phyloP scores from a whole-genome alignment of 2,797 vertebrate genomes.

The Nasua narica region DNA sequence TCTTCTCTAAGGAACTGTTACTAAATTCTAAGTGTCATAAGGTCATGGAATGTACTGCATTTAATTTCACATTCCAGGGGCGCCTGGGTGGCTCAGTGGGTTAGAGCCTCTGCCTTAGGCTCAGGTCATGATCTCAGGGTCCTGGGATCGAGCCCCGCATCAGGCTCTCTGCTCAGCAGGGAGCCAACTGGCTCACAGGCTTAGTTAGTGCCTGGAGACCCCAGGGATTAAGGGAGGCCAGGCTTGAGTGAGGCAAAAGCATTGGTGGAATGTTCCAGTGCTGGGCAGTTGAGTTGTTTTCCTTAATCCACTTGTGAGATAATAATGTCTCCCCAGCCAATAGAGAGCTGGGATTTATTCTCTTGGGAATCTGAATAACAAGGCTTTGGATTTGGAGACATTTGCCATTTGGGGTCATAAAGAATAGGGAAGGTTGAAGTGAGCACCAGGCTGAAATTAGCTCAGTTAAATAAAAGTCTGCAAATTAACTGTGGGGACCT shows the following conservation, averaged over 20 bases:
- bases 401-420: background rate
- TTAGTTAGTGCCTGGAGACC: no score
- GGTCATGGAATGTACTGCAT: background rate
- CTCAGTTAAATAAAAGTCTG: background rate
- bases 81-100: no score
- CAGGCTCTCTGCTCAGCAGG: no score
- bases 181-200: background rate
- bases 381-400: background rate
- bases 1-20: slow-evolving; percentile 20
- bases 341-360: background rate
- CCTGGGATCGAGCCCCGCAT: no score
- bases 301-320: background rate
- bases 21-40: slow-evolving; percentile 46
- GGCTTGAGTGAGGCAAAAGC: background rate
- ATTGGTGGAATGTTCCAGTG: background rate
- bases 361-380: background rate
- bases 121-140: no score
- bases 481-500: background rate
- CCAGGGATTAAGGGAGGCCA: background rate
- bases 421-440: background rate
- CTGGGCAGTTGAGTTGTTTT: background rate
- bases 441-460: background rate
- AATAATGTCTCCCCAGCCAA: background rate
- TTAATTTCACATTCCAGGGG: slow-evolving; percentile 16
- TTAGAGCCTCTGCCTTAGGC: no score